phyloP scores from a whole-genome alignment of 2,797 vertebrate species.

The Tapera naevia region DNA sequence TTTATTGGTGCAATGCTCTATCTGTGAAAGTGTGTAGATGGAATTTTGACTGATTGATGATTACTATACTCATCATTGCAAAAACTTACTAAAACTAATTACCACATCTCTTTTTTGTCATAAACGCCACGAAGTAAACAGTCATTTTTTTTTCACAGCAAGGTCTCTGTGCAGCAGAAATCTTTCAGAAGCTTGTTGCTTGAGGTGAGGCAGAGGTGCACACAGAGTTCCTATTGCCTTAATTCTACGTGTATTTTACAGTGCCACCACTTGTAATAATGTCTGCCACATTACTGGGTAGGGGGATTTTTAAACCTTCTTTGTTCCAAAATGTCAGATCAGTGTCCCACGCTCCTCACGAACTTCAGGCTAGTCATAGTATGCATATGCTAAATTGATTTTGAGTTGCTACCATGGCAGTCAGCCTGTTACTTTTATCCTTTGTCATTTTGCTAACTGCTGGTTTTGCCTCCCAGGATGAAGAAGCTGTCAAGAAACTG shows the following conservation, averaged over 20 bases:
- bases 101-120: background rate
- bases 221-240: background rate
- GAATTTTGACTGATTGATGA: background rate
- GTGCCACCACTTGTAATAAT: background rate
- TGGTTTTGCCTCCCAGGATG: conserved; percentile 81
- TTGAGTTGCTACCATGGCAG: conserved; percentile 43
- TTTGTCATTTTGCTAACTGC: conserved; percentile 26
- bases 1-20: background rate
- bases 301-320: background rate
- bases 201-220: background rate
- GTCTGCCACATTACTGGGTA: background rate
- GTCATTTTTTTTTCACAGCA: background rate
- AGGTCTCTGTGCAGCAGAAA: background rate
- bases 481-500: conserved; percentile 93
- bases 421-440: background rate
- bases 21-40: background rate
- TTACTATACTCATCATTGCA: background rate
- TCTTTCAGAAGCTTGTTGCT: background rate
- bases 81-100: background rate
- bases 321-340: background rate
- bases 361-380: conserved; percentile 36
- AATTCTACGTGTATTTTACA: background rate
- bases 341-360: background rate
- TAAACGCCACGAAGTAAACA: background rate
- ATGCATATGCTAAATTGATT: background rate